A percentile compares a stretch with the other conserved stretches of the same genome.
phyloP scores from a whole-genome alignment of 2,888 invertebrate species.

The Hirtodrosophila duncani region DNA sequence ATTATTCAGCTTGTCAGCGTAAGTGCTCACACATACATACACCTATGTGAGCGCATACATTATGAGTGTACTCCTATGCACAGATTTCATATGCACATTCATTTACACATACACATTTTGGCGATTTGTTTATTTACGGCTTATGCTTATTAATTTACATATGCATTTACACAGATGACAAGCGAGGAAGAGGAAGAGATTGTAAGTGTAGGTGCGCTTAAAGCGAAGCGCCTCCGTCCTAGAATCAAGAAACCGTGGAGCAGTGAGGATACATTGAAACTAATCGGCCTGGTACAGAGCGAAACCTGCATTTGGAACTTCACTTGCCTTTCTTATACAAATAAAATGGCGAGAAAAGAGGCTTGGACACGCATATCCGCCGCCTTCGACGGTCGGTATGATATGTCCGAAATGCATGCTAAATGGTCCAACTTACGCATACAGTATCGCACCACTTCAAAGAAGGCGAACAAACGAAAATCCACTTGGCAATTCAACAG shows the following conservation, averaged over 20 bases:
- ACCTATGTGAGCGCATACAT: too few relatives aligned
- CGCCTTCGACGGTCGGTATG: background rate
- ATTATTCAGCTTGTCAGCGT: too few relatives aligned
- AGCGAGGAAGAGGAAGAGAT: too few relatives aligned
- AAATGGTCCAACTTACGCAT: background rate
- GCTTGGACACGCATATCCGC: background rate
- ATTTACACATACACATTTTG: too few relatives aligned
- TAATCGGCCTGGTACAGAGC: background rate
- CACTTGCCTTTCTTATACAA: background rate
- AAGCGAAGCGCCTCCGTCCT: background rate
- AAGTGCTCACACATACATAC: too few relatives aligned
- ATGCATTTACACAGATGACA: too few relatives aligned
- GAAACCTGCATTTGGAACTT: slow-evolving; percentile 5
- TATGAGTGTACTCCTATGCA: too few relatives aligned
- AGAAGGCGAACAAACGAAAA: background rate
- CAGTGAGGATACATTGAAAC: background rate
- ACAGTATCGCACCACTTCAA: background rate
- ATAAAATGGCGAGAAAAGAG: background rate
- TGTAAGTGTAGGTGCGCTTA: too few relatives aligned
- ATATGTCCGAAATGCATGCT: background rate
- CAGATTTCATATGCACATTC: too few relatives aligned
- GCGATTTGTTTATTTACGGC: too few relatives aligned
- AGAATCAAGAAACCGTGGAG: background rate
- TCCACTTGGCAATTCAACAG: slow-evolving; percentile 1
- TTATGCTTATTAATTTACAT: too few relatives aligned